Evolutionary conservation across 2,888 invertebrate genomes (phyloP), one percentile per base, ranked within the genome.

Genomic region (Drosophila phalerata): DNA sequence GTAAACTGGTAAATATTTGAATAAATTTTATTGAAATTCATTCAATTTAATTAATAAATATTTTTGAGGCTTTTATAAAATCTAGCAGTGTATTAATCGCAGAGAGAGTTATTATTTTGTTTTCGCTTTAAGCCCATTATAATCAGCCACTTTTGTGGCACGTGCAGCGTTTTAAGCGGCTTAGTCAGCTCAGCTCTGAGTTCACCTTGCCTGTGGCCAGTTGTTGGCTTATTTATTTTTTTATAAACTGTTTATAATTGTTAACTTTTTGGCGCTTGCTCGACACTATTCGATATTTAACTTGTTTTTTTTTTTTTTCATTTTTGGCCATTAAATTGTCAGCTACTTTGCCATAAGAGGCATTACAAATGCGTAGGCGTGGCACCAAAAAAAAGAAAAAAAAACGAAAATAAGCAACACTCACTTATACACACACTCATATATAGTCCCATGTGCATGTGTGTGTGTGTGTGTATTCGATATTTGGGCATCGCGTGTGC

Each of bases 401-500:
- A 22, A 22, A 22, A 22, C 30, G 32, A 60, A 49, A 49, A 49
- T 61, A 61, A 34, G 25, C 15, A 22, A 61, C 47, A 63, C 49
- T 40, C 53, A 38, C 5, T 48, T 43, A 62, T 13, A 45, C 34
- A 45, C 17, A 13, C 15, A 42, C 17, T 45, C 19, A 47, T 28
- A 37, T 37, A 55, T 43, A 63, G 5, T n/a, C 38, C 34, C n/a
- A 0, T 22, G 22, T 22, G 22, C 4, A 4, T 22, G 22, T 22
- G 22, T 22, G 2, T 22, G 22, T 22, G 22, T 22, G 22, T 22
- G 22, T 22, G 22, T 22, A 4, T 22, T 22, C 52, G 42, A 66
- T 76, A 69, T 69, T 79, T 73, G 67, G 64, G 63, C 61, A 88
- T 83, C 88, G 83, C 83, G 83, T 83, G 83, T 79, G 85, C 71